Conservation (phyloP, 1,140 invertebrate species). For the Drosophila bocki region DNA sequence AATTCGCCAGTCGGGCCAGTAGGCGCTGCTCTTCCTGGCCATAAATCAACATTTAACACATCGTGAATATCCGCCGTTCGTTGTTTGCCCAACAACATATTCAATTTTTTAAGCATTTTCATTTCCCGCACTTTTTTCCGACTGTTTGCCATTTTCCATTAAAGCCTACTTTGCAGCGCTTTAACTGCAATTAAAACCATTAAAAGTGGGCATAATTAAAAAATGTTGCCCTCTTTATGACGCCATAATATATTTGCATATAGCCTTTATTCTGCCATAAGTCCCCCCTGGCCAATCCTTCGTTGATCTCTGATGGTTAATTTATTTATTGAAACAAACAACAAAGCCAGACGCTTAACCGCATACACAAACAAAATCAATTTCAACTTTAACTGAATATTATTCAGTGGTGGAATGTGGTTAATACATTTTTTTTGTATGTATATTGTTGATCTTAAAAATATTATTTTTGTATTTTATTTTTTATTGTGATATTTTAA, state of each 20-base stretch:
- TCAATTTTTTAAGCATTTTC: slow-evolving; percentile 35
- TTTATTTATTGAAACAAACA: slow-evolving; percentile 47
- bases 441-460: neutral
- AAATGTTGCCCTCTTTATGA: slow-evolving; percentile 56
- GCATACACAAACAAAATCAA: slow-evolving; percentile 18
- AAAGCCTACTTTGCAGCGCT: slow-evolving; percentile 55
- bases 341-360: slow-evolving; percentile 33
- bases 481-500: too few relatives aligned
- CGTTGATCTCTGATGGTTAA: slow-evolving; percentile 42
- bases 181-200: slow-evolving; percentile 60
- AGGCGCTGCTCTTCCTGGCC: slow-evolving; percentile 25
- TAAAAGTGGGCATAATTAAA: slow-evolving; percentile 62
- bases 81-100: slow-evolving; percentile 26
- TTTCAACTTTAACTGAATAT: slow-evolving; percentile 5
- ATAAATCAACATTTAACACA: slow-evolving; percentile 58
- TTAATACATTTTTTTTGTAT: neutral
- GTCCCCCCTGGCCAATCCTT: slow-evolving; percentile 5
- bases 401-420: slow-evolving; percentile 1
- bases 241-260: slow-evolving; percentile 56
- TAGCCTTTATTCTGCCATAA: slow-evolving; percentile 38
- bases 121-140: neutral
- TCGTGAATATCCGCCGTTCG: slow-evolving; percentile 39
- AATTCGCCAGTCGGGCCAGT: slow-evolving; percentile 19
- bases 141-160: slow-evolving; percentile 28
- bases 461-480: neutral